Evolutionary conservation across 92 coral and sea anemone genomes (phyloP).

Genomic region (Desmophyllum pertusum): DNA sequence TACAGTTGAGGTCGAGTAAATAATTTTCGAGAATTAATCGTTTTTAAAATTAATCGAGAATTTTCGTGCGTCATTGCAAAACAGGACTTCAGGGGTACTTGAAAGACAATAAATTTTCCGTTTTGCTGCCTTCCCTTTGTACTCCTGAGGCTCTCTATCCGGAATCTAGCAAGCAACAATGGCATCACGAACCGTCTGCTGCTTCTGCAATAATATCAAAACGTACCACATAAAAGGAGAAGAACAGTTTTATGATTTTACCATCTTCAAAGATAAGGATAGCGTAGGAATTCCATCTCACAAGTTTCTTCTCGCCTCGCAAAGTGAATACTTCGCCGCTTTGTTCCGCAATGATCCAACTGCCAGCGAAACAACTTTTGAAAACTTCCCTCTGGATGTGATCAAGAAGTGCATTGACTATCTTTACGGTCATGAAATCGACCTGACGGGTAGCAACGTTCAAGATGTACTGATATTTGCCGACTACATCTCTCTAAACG

Average conservation of each 20-base stretch:
- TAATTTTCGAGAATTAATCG: too few species aligned
- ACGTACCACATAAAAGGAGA: not conserved
- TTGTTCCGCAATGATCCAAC: not conserved
- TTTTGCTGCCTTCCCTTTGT: too few species aligned
- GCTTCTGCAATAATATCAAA: not conserved
- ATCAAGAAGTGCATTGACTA: constrained; percentile 11
- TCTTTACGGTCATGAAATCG: not conserved
- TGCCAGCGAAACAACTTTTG: constrained; percentile 13
- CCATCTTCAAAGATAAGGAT: constrained; percentile 22
- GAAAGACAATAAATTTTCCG: too few species aligned
- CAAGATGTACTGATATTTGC: constrained; percentile 15
- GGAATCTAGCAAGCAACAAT: not conserved
- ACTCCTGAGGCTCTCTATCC: too few species aligned
- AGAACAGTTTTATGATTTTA: constrained; percentile 17
- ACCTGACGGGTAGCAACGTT: not conserved
- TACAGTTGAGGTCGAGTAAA: too few species aligned
- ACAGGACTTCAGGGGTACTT: too few species aligned
- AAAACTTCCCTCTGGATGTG: constrained; percentile 2
- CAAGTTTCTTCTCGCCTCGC: constrained; percentile 17
- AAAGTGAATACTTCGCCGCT: constrained; percentile 19
- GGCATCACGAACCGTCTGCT: not conserved
- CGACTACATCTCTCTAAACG: not conserved
- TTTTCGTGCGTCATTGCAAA: too few species aligned
- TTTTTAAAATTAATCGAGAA: too few species aligned
- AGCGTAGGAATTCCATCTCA: constrained; percentile 3